Evolutionary conservation across 2,113 vertebrate species (phyloP), one percentile per base, ranked within the genome.

Genomic region (Calidris pugnax): DNA sequence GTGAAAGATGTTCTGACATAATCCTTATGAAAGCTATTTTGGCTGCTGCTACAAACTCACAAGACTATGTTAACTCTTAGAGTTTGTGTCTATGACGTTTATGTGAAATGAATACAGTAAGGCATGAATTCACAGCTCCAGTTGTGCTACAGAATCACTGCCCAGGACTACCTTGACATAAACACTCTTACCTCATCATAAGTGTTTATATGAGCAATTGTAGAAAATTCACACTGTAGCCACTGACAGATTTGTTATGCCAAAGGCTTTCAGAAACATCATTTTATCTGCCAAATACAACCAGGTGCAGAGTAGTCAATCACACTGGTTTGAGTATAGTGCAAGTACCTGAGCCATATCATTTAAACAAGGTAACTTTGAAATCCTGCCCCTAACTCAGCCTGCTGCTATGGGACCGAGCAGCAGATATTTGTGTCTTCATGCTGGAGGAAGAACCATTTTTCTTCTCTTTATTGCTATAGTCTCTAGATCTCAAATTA

Each of bases 401-500:
- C 64, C 72, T 48, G 37, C 60, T 81, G 64, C 60, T 47, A 6
- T 5, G n/a, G 50, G 55, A 47, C 32, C 39, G 68, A 78, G 39
- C 69, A 81, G 77, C 14, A n/a, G 51, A 5, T 60, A n/a, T 47
- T 45, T 53, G 30, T n/a, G 35, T 37, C 75, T 51, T 60, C 37
- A 32, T 1, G 1, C 64, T 68, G 57, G 30, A 75, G 43, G 53
- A 77, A 95, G 59, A 77, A 84, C 10, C 27, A 41, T 91, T 94
- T 96, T 72, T 48, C 74, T 87, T 82, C 51, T 91, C 53, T 80
- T 94, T 69, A 77, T 80, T 87, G 48, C 74, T 41, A 3, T 57
- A 23, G 74, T 91, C 63, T 68, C 85, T 53, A 85, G 62, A 79
- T 90, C 73, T 76, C 91, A 95, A 91, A 91, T 90, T 63, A 91